Percentiles rank a stretch among this genome's conserved stretches.
phyloP scores from a whole-genome alignment of 2,797 vertebrate species.

The Gymnothorax javanicus region DNA sequence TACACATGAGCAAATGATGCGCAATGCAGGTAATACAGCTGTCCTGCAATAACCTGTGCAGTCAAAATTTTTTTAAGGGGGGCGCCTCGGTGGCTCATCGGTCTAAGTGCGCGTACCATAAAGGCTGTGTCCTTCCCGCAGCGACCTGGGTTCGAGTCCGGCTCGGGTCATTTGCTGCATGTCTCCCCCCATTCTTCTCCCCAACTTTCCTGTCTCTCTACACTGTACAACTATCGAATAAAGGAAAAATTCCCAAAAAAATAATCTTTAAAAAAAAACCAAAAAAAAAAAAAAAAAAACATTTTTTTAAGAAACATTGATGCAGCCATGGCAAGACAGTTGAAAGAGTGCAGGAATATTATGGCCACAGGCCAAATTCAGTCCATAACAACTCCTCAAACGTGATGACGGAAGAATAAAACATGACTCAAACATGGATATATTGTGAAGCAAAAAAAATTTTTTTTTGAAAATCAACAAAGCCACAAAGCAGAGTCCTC shows the following conservation, averaged over 20 bases:
- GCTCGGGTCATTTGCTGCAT: no score
- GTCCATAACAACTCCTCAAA: not conserved
- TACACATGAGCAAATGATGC: not conserved
- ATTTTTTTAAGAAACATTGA: not conserved
- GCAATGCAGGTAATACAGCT: not conserved
- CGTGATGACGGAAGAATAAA: not conserved
- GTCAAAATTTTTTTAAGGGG: no score
- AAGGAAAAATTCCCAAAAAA: no score
- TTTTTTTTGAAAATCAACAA: conserved; percentile 22
- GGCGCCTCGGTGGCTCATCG: no score
- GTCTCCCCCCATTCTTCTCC: no score
- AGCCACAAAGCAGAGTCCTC: conserved; percentile 27
- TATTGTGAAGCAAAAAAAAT: not conserved
- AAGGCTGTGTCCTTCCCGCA: no score
- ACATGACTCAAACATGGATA: not conserved
- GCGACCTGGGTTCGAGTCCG: no score
- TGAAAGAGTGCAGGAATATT: not conserved
- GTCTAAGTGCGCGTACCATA: no score
- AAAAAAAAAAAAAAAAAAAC: no score
- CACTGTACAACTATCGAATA: no score
- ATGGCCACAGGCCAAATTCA: not conserved
- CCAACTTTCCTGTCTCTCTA: no score
- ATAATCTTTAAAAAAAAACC: no score
- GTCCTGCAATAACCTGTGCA: not conserved
- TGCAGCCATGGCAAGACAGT: not conserved